Conservation (phyloP, 2,113 vertebrate species). For the Actenoides lindsayi region DNA sequence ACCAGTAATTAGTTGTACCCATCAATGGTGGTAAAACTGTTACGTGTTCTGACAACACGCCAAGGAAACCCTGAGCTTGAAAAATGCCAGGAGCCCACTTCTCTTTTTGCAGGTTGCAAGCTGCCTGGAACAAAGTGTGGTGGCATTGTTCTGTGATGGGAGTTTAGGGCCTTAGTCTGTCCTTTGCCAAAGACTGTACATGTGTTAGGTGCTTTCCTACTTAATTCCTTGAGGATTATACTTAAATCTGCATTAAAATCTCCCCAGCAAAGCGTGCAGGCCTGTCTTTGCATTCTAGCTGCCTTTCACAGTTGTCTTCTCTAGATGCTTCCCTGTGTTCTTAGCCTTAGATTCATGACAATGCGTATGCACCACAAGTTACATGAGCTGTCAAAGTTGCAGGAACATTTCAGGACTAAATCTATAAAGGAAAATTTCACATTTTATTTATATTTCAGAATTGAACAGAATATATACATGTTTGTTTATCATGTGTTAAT, state of each 20-base stretch:
- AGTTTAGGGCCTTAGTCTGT: neutral
- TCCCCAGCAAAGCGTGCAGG: neutral
- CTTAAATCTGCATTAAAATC: neutral
- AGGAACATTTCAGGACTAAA: neutral
- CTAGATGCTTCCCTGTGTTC: neutral
- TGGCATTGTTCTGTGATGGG: neutral
- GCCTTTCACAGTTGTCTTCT: neutral
- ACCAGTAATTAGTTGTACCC: neutral
- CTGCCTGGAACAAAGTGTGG: neutral
- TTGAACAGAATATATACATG: neutral
- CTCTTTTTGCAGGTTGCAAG: neutral
- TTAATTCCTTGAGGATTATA: neutral
- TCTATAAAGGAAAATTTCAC: neutral
- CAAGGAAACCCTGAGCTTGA: neutral
- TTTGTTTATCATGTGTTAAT: neutral
- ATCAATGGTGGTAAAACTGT: neutral
- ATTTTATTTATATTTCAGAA: conserved; percentile 46
- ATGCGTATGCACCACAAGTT: neutral
- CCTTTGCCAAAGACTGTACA: neutral
- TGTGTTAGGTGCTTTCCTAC: neutral
- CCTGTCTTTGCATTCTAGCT: neutral
- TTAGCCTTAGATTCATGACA: neutral
- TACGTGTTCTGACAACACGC: neutral
- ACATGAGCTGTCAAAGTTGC: neutral
- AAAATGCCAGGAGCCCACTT: neutral